Base-by-base conservation (phyloP, 2,888 invertebrate genomes). In the Sericinus montela region DNA sequence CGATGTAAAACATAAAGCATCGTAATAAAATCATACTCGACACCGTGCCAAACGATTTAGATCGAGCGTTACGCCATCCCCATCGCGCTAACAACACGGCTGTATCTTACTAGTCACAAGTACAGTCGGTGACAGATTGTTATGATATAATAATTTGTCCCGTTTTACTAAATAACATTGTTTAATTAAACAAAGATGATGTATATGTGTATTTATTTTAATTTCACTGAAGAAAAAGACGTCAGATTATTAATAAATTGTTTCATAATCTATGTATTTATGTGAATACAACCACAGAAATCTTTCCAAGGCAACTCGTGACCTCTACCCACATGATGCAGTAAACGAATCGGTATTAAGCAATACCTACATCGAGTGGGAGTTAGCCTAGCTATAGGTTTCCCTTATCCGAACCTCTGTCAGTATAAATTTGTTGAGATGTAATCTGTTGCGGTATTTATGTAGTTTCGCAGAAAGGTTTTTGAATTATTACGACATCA, bases 91-190 rank as follows among this genome's bases (percentile, higher is more conserved):
- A 51, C 55, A 56, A 44, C 49, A 47, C 57, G 56, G 63, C 58
- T 56, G 11, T 30, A 9, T 8, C 57, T 49, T 57, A 56, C 55
- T 55, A 62, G 56, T 58, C 58, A 53, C 58, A 9, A 16, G 25
- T 25, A 25, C 25, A 25, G 25, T 25, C 25, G 25, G 8, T 8
- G 6, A 25, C 7, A 25, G 8, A 25, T 25, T 25, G 7, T 6
- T 5, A 19, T 3, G 19, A 19, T 2, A 19, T 19, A 19, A 19
- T 19, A 3, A 19, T 3, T 19, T 19, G 19, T 19, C 19, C 19
- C 5, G 3, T 3, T 3, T 19, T 19, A 3, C 3, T 19, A 3
- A 19, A 19, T 19, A 19, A 19, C 19, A 19, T 19, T 19, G 19
- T 19, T 19, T 5, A 19, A 19, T 5, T 5, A 19, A 19, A 19